Evolutionary conservation across 2,113 vertebrate species (phyloP).

Genomic region (Natator depressus): DNA sequence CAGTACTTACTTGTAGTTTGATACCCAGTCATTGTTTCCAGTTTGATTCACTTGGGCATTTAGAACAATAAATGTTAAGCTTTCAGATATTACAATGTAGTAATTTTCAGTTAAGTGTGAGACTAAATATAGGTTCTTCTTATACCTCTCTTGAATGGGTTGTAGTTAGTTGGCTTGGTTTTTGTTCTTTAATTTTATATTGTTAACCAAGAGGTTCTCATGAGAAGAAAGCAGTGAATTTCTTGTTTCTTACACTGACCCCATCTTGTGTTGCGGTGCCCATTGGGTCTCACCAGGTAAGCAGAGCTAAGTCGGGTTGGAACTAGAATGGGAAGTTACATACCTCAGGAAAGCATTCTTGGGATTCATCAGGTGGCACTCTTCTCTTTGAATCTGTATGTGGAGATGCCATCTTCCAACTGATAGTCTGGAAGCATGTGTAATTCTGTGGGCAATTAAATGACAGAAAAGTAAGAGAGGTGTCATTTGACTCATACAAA

Average conservation of each 20-base stretch:
- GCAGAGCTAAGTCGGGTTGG: not conserved
- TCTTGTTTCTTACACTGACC: not conserved
- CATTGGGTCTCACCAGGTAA: not conserved
- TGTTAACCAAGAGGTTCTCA: not conserved
- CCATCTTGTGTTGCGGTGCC: not conserved
- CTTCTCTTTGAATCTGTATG: not conserved
- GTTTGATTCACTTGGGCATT: constrained; percentile 27
- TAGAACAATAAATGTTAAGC: constrained; percentile 24
- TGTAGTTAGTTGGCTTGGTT: not conserved
- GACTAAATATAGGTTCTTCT: constrained; percentile 22
- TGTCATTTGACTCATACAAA: not conserved
- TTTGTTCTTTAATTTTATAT: not conserved
- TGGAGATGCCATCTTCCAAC: not conserved
- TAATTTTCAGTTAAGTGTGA: constrained; percentile 19
- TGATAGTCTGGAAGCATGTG: not conserved
- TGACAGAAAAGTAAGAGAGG: not conserved
- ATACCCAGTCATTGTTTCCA: constrained; percentile 44
- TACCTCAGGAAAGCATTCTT: not conserved
- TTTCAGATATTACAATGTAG: constrained; percentile 48
- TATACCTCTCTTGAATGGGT: not conserved
- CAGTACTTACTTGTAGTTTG: constrained; percentile 9
- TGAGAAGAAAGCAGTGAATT: not conserved
- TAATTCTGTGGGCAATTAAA: not conserved
- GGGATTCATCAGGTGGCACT: not conserved
- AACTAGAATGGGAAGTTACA: not conserved